These are phyloP conservation scores for Morelia viridis DNA, from an alignment of 2,797 vertebrate species.

Conservation along the genomic window DNA sequence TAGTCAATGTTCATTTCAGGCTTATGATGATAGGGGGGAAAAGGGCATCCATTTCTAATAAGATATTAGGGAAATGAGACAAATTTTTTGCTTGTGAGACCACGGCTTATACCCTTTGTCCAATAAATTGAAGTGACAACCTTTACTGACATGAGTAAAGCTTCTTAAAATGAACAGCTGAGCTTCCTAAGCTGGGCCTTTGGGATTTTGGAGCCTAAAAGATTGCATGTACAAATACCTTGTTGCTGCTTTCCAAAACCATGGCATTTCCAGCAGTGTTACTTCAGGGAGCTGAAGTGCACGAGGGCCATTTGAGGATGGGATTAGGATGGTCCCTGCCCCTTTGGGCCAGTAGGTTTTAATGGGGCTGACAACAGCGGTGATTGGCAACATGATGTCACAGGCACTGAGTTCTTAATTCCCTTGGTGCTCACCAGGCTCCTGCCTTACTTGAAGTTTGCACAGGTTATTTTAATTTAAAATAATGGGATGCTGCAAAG, in stretches of 20 bases:
- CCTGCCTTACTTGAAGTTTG: neutral
- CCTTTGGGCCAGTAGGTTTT: neutral
- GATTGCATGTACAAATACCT: neutral
- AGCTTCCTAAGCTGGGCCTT: slow-evolving; percentile 13
- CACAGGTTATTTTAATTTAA: neutral
- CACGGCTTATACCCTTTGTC: slow-evolving; percentile 4
- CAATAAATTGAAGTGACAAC: slow-evolving; percentile 17
- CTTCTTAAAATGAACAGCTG: slow-evolving; percentile 35
- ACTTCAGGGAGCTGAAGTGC: neutral
- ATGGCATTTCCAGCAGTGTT: neutral
- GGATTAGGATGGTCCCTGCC: neutral
- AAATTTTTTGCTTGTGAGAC: neutral
- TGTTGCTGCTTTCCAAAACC: neutral
- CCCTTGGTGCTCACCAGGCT: neutral
- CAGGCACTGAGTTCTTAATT: neutral
- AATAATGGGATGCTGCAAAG: neutral
- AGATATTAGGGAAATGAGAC: slow-evolving; percentile 27
- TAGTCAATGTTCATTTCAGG: neutral
- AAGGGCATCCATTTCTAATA: slow-evolving; percentile 23
- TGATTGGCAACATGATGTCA: neutral
- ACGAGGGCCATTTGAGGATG: neutral
- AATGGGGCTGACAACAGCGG: neutral
- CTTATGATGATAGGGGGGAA: neutral
- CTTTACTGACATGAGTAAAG: slow-evolving; percentile 29
- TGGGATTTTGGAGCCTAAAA: neutral